phyloP scores from a whole-genome alignment of 2,888 invertebrate genomes.

The Epistrophe eligans region DNA sequence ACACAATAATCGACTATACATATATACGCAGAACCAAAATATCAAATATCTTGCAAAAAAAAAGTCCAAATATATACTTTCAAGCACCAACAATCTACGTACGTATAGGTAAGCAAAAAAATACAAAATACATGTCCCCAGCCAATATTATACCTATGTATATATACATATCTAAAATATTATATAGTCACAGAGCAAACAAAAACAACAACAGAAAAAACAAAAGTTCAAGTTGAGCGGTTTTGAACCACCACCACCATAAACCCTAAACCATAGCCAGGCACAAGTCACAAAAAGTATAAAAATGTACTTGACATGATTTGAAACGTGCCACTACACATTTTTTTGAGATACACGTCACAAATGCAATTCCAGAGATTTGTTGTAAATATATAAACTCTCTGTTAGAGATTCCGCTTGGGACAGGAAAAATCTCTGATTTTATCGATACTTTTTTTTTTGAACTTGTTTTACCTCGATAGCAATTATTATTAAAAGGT shows the following conservation, averaged over 20 bases:
- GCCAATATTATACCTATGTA: neutral
- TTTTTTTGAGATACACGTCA: conserved; percentile 42
- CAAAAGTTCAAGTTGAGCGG: conserved; percentile 1
- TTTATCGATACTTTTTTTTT: conserved; percentile 34
- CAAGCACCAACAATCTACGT: neutral
- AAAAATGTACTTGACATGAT: conserved; percentile 42
- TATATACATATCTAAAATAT: neutral
- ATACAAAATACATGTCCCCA: neutral
- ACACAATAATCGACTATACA: neutral
- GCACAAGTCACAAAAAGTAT: conserved; percentile 23
- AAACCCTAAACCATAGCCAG: conserved; percentile 15
- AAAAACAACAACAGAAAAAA: neutral
- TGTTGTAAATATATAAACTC: conserved; percentile 14
- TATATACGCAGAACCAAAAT: neutral
- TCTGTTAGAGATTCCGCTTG: neutral
- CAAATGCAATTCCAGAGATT: conserved; percentile 36
- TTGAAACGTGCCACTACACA: conserved; percentile 49
- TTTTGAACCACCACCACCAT: neutral
- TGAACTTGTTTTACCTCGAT: neutral
- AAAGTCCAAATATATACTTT: conserved; percentile 1
- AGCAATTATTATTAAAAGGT: neutral
- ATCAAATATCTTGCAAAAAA: neutral
- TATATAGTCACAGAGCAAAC: neutral
- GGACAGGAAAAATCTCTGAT: conserved; percentile 26
- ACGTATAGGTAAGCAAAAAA: neutral